Base-by-base conservation (phyloP, 2,888 invertebrate genomes). In the Drymonia ruficornis region DNA sequence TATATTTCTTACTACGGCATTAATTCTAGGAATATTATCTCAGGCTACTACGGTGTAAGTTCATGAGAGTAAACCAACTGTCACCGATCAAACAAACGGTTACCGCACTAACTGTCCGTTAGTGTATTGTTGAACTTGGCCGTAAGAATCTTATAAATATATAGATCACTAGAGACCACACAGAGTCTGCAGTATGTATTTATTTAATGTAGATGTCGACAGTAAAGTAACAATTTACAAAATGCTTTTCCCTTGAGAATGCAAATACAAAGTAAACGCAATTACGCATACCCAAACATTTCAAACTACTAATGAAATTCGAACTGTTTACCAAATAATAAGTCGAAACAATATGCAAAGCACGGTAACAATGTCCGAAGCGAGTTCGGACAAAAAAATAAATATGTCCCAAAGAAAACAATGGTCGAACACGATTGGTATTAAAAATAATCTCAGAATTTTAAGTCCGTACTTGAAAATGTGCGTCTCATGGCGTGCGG, bases 341-440 rank as follows among this genome's bases (percentile, higher is more conserved):
- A 55, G 59, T 61, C 63, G 53, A 59, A 64, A 67, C 72, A 67
- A 55, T 59, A 55, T 58, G 54, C 52, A 46, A 54, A 50, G 56
- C 47, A 57, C 52, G 15, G 50, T 53, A 60, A 66, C 67, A 67
- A 63, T 65, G 59, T 64, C 52, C 47, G 45, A 52, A 56, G 56
- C 52, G 42, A 46, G 44, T 53, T 60, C 63, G 70, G 78, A 81
- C 74, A 80, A 77, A 67, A 81, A 80, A 83, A 83, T 81, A 88
- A 87, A 84, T 81, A 80, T 84, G 85, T 87, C 84, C 78, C 76
- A 83, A 87, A 80, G 84, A 85, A 89, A 90, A 89, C 89, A 90
- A 86, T 87, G 86, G 80, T 63, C 69, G 72, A 79, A 82, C 79
- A 80, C 78, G 72, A 76, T 74, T 76, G 72, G 79, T 79, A 82